These are phyloP conservation scores for Drosophila suzukii DNA, from an alignment of 1,140 invertebrate species.

Conservation along the genomic window DNA sequence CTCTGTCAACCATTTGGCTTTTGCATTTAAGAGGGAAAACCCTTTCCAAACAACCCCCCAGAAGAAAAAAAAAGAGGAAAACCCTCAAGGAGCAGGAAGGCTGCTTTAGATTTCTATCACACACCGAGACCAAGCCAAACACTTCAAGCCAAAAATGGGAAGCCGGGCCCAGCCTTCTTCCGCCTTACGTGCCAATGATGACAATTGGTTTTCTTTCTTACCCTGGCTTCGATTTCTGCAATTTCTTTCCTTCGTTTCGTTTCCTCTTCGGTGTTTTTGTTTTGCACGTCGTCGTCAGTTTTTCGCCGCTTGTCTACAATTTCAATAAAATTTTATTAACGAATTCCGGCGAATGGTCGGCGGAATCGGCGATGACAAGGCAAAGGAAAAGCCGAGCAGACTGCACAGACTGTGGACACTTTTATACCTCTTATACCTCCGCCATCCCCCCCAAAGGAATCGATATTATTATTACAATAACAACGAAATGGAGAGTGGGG, in stretches of 20 bases:
- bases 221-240: constrained; percentile 69
- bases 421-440: constrained; percentile 60
- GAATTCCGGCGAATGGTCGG: constrained; percentile 83
- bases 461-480: constrained; percentile 84
- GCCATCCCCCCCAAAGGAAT: constrained; percentile 31
- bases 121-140: constrained; percentile 57
- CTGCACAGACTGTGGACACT: constrained; percentile 48
- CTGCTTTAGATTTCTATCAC: constrained; percentile 79
- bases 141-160: constrained; percentile 64
- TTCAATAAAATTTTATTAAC: constrained; percentile 85
- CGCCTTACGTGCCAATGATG: constrained; percentile 81
- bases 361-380: constrained; percentile 71
- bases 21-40: constrained; percentile 55
- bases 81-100: constrained; percentile 19
- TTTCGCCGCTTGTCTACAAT: constrained; percentile 84
- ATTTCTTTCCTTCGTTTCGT: constrained; percentile 57
- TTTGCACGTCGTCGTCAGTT: constrained; percentile 81
- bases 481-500: constrained; percentile 28
- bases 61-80: neutral
- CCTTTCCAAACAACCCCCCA: constrained; percentile 16
- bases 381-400: constrained; percentile 49
- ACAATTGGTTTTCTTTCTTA: constrained; percentile 79
- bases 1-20: constrained; percentile 67
- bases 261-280: constrained; percentile 62
- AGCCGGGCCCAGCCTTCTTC: constrained; percentile 72